Percentiles rank a stretch among this genome's conserved stretches.
These are phyloP conservation scores for Callithrix jacchus DNA, from an alignment of 2,113 vertebrate genomes.

Conservation along the genomic window DNA sequence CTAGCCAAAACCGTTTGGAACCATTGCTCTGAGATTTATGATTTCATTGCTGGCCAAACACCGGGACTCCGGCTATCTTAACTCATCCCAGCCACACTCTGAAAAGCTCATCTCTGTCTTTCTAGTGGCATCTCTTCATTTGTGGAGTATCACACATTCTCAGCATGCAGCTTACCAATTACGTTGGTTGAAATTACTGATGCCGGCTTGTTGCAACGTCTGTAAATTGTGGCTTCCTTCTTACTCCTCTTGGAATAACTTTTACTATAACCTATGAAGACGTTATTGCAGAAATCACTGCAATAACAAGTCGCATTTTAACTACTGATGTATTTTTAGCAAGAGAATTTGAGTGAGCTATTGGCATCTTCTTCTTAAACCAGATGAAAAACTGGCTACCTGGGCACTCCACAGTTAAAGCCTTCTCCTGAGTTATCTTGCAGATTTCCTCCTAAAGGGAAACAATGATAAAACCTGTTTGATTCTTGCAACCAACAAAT, in stretches of 20 bases:
- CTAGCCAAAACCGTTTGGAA: conserved; percentile 66
- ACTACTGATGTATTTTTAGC: not conserved
- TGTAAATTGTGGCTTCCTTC: not conserved
- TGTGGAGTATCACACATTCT: conserved; percentile 47
- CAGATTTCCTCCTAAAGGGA: not conserved
- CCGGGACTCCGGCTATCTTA: conserved; percentile 48
- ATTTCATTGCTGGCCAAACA: conserved; percentile 27
- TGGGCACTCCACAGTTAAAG: not conserved
- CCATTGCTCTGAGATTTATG: not conserved
- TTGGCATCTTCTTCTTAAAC: not conserved
- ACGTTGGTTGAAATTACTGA: not conserved
- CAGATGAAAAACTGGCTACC: not conserved
- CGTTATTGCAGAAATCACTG: not conserved
- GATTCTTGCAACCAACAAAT: not conserved
- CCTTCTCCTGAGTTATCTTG: not conserved
- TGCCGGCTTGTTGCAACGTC: not conserved
- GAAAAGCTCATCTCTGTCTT: conserved; percentile 21
- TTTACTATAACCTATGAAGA: not conserved
- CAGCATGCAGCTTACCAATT: not conserved
- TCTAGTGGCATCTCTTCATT: conserved; percentile 30
- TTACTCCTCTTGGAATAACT: not conserved
- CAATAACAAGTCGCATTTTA: not conserved
- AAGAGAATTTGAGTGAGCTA: not conserved
- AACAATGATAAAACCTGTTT: not conserved
- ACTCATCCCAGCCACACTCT: not conserved